These are phyloP conservation scores for Pegea sp. DNA, from an alignment of 23 tunicate species.

Conservation along the genomic window DNA sequence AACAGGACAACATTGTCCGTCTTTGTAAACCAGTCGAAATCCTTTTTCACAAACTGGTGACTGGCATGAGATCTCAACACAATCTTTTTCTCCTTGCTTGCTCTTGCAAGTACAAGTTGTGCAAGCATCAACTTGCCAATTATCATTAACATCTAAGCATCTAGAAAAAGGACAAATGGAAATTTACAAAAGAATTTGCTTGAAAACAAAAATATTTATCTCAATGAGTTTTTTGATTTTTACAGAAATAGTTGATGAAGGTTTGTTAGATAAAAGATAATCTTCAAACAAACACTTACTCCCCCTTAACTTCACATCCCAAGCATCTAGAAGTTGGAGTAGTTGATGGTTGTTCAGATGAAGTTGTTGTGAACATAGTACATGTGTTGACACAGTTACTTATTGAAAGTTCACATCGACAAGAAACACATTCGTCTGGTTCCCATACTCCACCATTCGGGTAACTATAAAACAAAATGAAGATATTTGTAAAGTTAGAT, in stretches of 20 bases:
- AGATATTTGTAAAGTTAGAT: background rate
- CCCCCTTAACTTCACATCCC: slow-evolving; percentile 33
- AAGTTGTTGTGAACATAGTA: background rate
- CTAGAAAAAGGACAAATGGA: no score
- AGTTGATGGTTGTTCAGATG: slow-evolving; percentile 3
- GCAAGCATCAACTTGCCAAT: slow-evolving; percentile 51
- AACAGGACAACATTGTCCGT: slow-evolving; percentile 57
- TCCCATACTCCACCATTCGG: slow-evolving; percentile 70
- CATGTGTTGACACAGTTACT: slow-evolving; percentile 27
- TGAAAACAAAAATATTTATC: no score
- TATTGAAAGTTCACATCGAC: slow-evolving; percentile 21
- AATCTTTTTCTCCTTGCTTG: slow-evolving; percentile 31
- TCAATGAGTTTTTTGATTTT: no score
- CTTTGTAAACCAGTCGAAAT: slow-evolving; percentile 14
- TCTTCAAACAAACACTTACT: no score
- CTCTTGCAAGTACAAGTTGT: slow-evolving; percentile 53
- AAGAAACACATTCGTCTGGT: slow-evolving; percentile 13
- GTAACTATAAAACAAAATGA: slow-evolving; percentile 17
- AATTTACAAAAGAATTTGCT: no score
- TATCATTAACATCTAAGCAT: slow-evolving; percentile 30
- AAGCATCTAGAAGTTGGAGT: slow-evolving; percentile 14
- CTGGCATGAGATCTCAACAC: slow-evolving; percentile 23
- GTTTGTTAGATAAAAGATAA: no score
- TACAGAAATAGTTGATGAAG: no score
- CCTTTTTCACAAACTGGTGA: slow-evolving; percentile 27